These are phyloP conservation scores for Lutraria lutraria DNA, from an alignment of 2,888 invertebrate species.

Conservation along the genomic window DNA sequence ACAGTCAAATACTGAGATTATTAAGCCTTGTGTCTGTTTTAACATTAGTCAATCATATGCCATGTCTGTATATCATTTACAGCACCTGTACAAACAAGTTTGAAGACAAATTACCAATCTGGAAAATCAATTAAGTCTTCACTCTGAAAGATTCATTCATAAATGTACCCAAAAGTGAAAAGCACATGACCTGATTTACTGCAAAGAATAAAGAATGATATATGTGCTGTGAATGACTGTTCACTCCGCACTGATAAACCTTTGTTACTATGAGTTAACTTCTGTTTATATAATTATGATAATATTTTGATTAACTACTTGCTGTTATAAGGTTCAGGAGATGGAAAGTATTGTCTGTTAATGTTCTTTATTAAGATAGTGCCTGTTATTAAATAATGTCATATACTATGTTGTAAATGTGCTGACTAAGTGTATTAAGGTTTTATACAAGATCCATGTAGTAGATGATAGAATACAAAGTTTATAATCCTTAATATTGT, in stretches of 20 bases:
- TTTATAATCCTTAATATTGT: too few relatives aligned
- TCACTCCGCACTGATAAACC: background rate
- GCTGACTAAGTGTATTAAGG: too few relatives aligned
- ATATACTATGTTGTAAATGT: too few relatives aligned
- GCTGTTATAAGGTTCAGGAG: background rate
- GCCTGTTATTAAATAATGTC: too few relatives aligned
- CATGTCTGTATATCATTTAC: background rate
- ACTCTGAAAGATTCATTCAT: background rate
- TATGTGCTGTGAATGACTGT: background rate
- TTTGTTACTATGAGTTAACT: background rate
- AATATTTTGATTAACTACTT: background rate
- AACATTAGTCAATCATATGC: background rate
- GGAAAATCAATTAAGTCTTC: background rate
- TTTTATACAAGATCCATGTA: too few relatives aligned
- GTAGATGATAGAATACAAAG: too few relatives aligned
- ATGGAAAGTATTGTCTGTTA: too few relatives aligned
- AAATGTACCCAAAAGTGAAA: background rate
- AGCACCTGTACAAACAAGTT: constrained; percentile 11
- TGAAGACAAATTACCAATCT: constrained; percentile 13
- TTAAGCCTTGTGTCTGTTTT: background rate
- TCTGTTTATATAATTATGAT: background rate
- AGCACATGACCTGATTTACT: background rate
- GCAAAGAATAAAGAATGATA: background rate
- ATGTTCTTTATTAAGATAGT: too few relatives aligned
- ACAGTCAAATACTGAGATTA: too few relatives aligned